These are phyloP conservation scores for Linyphia triangularis DNA, from an alignment of 2,888 invertebrate species.

Conservation along the genomic window DNA sequence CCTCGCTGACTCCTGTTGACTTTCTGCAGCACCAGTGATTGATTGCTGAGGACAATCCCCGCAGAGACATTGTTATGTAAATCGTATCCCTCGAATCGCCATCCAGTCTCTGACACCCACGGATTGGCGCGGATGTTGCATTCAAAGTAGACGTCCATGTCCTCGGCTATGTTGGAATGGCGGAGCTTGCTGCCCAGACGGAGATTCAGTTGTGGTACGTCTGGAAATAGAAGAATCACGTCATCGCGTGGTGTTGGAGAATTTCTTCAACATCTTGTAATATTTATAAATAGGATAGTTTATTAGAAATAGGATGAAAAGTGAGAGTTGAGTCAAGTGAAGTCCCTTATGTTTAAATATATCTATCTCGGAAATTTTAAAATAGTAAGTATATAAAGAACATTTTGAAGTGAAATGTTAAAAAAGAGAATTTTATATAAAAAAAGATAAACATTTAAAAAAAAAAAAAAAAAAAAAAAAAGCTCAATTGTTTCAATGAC, in stretches of 20 bases:
- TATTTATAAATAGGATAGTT: no score
- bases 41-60: conserved; percentile 93
- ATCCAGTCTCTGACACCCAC: conserved; percentile 89
- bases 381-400: no score
- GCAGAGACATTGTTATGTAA: conserved; percentile 90
- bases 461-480: no score
- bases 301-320: not conserved
- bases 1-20: conserved; percentile 91
- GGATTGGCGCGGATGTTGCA: conserved; percentile 94
- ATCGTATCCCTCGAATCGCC: conserved; percentile 85
- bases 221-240: conserved; percentile 82
- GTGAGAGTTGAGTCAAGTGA: not conserved
- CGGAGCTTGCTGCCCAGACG: conserved; percentile 90
- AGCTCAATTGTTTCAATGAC: no score
- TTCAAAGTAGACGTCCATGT: conserved; percentile 94
- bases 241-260: not conserved
- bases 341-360: no score
- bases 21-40: conserved; percentile 92
- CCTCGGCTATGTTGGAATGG: conserved; percentile 93
- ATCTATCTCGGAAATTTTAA: no score
- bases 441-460: no score
- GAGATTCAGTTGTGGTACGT: conserved; percentile 90
- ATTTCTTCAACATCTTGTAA: not conserved
- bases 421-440: no score
- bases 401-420: no score